Conservation (phyloP, 1,140 invertebrate species). For the Drosophila kurseongensis region DNA sequence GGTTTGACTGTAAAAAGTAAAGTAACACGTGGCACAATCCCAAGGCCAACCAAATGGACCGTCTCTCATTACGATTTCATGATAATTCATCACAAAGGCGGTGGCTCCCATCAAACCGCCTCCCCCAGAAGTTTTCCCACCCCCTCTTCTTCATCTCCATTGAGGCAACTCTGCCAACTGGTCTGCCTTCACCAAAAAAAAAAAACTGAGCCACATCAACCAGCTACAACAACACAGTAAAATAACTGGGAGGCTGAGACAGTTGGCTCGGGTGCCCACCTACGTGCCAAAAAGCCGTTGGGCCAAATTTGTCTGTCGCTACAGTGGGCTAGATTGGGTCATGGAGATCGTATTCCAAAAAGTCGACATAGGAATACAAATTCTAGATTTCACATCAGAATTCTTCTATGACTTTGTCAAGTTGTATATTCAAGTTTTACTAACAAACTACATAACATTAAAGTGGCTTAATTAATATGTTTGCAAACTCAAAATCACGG, state of each 20-base stretch:
- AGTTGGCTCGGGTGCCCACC: conserved; percentile 42
- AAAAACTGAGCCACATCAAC: conserved; percentile 6
- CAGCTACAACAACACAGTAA: conserved; percentile 27
- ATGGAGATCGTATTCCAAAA: neutral
- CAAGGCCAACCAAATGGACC: conserved; percentile 56
- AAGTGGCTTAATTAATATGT: too few relatives aligned
- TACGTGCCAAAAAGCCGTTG: conserved; percentile 48
- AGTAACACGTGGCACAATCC: conserved; percentile 54
- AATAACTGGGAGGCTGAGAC: conserved; percentile 43
- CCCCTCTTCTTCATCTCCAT: neutral
- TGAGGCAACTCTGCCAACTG: conserved; percentile 53
- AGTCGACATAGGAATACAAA: too few relatives aligned
- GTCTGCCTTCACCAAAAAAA: conserved; percentile 73
- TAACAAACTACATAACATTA: too few relatives aligned
- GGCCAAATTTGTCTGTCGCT: conserved; percentile 30
- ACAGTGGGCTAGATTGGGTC: conserved; percentile 27
- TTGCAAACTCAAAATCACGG: too few relatives aligned
- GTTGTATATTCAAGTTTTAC: too few relatives aligned
- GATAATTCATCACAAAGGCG: conserved; percentile 71
- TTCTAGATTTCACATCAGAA: too few relatives aligned
- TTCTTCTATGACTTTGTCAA: too few relatives aligned
- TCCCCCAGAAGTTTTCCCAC: neutral
- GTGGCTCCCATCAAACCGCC: conserved; percentile 12
- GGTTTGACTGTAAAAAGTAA: conserved; percentile 12
- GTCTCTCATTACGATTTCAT: conserved; percentile 74